Conservation (phyloP, 2,888 invertebrate genomes). For the Lingula anatina region DNA sequence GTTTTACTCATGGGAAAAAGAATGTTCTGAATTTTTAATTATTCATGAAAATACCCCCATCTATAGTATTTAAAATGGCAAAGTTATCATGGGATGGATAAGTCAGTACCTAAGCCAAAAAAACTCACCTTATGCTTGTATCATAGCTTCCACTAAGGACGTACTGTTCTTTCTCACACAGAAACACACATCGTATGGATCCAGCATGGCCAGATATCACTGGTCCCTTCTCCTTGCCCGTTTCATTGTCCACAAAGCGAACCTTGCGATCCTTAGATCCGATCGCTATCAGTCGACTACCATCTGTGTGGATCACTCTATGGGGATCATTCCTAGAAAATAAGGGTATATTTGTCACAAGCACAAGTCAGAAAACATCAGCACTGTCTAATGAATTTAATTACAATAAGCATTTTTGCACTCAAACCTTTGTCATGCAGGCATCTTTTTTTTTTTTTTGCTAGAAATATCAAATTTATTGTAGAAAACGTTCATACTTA, state of each 20-base stretch:
- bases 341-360: neutral
- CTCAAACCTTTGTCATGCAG: too few relatives aligned
- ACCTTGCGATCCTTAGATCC: constrained; percentile 47
- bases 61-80: too few relatives aligned
- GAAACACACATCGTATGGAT: constrained; percentile 41
- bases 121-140: constrained; percentile 51
- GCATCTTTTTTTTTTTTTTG: too few relatives aligned
- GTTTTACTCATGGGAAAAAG: too few relatives aligned
- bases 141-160: constrained; percentile 51
- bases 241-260: constrained; percentile 33
- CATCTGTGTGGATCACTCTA: constrained; percentile 46
- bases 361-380: too few relatives aligned
- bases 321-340: constrained; percentile 32
- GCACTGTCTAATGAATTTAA: too few relatives aligned
- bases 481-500: constrained; percentile 33
- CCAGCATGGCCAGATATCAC: constrained; percentile 50
- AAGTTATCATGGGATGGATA: too few relatives aligned
- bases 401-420: too few relatives aligned
- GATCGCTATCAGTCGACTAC: constrained; percentile 38
- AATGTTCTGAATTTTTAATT: too few relatives aligned
- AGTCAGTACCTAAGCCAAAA: too few relatives aligned
- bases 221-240: constrained; percentile 27
- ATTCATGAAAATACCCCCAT: too few relatives aligned
- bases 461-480: too few relatives aligned
- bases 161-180: constrained; percentile 33